Base-by-base conservation (phyloP, 2,888 invertebrate genomes). In the Agonopterix heracliana region DNA sequence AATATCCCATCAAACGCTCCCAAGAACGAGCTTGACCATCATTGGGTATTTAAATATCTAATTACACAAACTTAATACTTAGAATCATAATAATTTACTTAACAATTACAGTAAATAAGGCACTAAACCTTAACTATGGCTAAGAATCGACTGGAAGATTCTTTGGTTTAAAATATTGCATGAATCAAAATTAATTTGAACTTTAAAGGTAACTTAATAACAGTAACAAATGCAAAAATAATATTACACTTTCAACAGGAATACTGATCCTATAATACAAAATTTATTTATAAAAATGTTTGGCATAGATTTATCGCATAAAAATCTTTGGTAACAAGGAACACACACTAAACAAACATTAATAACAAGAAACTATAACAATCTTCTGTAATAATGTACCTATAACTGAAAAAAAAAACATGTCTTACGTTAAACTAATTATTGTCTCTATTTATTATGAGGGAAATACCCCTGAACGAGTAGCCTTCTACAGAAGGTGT, bases 261-360 rank as follows among this genome's bases (percentile, higher is more conserved):
- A 81, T 78, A 75, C 76, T 77, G 76, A 68, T 66, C 61, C 66
- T 73, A 71, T 71, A 77, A 78, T 78, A 81, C 75, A 68, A 64
- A 63, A 63, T 67, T 64, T 64, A 59, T 62, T 66, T 55, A 58
- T 53, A 57, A 63, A 63, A 64, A 67, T 65, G 63, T 74, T 68
- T 64, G 61, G 58, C 54, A 61, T 61, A 38, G 41, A n/a, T 38
- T 67, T 65, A 63, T 56, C 56, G 63, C 61, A 73, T 74, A 74
- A 67, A 77, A 71, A 79, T 87, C 87, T 87, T 88, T 87, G 87
- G 87, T 85, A 88, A 88, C 87, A 81, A 85, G 86, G 82, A 86
- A 86, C 86, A 85, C 83, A 77, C 85, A 73, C 72, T 80, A 81
- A 79, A 77, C 71, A 79, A 79, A 81, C 75, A 82, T 78, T 76